Evolutionary conservation across 2,797 vertebrate genomes (phyloP), one percentile per base, ranked within the genome.

Genomic region (Synanceia verrucosa): DNA sequence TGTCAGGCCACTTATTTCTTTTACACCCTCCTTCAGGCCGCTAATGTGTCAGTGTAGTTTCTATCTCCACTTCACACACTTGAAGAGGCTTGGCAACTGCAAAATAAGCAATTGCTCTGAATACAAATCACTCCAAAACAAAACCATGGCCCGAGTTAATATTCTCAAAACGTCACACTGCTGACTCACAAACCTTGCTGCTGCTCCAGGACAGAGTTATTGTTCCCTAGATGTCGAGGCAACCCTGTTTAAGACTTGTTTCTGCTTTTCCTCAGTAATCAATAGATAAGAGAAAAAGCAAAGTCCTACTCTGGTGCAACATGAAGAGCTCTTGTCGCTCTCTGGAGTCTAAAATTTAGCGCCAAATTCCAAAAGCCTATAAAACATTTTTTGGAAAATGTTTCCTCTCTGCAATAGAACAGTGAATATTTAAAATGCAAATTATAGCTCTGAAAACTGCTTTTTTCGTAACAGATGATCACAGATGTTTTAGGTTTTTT

Each of bases 141-240:
- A 86, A 33, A 67, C 24, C n/a, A 46, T 64, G 53, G 33, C 36
- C 67, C 14, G 29, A 64, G 79, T 79, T 75, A 69, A 79, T 82
- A 84, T 80, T 84, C 76, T 55, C n/a, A 37, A 78, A 82, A 81
- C 80, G 79, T n/a, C n/a, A n/a, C 77, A 57, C 65, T 56, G 21
- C 24, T 34, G 37, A 37, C 58, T 67, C 61, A 43, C 9, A 6
- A 58, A 44, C 46, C 53, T 53, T 53, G 5, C 56, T 43, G 53
- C 47, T 34, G 28, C 51, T 62, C 19, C 51, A 16, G 43, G 37
- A 28, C 58, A n/a, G 16, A 33, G 36, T 48, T n/a, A n/a, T n/a
- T n/a, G n/a, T 26, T 18, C 9, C 29, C 9, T 61, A 29, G 44
- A 76, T 33, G 4, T 24, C 48, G 65, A 48, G 1, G 36, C 39